phyloP scores from a whole-genome alignment of 2,113 vertebrate species.

The Psittacus erithacus region DNA sequence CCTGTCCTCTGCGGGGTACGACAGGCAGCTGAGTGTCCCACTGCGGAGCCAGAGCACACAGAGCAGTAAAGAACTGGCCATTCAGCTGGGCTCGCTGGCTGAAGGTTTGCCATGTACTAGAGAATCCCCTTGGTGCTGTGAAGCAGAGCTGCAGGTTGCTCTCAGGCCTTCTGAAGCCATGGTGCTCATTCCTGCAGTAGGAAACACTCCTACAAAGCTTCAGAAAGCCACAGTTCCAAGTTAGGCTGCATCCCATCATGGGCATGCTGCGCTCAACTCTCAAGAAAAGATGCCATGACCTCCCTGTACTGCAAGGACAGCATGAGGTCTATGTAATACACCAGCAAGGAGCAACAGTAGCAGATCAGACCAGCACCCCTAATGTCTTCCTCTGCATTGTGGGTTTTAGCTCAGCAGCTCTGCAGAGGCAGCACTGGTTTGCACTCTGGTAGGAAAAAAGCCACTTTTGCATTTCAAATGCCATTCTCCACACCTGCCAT shows the following conservation, averaged over 20 bases:
- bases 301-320: neutral
- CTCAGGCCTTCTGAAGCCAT: neutral
- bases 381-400: accelerated
- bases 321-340: too few species aligned
- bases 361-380: neutral
- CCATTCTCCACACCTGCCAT: neutral
- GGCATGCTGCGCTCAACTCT: neutral
- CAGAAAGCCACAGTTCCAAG: neutral
- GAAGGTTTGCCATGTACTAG: accelerated
- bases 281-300: neutral
- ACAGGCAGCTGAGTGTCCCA: constrained; percentile 70
- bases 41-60: constrained; percentile 22
- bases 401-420: neutral
- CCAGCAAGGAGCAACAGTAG: accelerated
- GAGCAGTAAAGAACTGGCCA: neutral
- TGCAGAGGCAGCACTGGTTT: neutral
- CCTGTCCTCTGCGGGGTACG: constrained; percentile 63
- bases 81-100: neutral
- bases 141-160: neutral
- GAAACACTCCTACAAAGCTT: neutral
- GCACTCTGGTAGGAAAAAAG: neutral
- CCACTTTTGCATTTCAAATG: neutral
- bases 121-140: neutral
- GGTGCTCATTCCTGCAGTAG: neutral
- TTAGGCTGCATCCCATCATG: neutral